Percentiles rank a stretch among this genome's conserved stretches.
Evolutionary conservation across 2,113 vertebrate genomes (phyloP).

Genomic region (Vulpes lagopus): DNA sequence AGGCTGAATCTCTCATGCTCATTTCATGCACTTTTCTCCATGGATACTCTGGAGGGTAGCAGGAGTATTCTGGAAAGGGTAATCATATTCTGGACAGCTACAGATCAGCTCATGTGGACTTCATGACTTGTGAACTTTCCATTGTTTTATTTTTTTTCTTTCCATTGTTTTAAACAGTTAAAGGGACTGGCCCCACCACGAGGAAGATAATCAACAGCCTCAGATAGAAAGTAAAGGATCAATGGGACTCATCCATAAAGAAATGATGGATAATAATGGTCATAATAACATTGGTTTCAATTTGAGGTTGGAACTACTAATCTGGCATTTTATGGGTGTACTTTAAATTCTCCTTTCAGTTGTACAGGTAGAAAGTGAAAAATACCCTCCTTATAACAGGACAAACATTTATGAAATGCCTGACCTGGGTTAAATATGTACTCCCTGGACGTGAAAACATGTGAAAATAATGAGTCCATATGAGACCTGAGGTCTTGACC

Average conservation of each 20-base stretch:
- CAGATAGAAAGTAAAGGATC: not conserved
- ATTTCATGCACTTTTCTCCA: not conserved
- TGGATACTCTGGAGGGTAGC: not conserved
- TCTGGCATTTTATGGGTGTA: not conserved
- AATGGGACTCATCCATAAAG: not conserved
- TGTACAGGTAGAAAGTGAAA: not conserved
- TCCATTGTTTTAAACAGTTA: not conserved
- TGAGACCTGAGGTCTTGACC: not conserved
- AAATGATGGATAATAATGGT: not conserved
- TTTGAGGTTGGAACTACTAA: not conserved
- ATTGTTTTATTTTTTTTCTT: not conserved
- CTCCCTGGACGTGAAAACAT: not conserved
- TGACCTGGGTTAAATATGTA: not conserved
- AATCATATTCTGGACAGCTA: not conserved
- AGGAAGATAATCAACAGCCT: not conserved
- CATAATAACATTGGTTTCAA: not conserved
- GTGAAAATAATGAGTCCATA: constrained; percentile 45
- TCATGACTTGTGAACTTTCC: not conserved
- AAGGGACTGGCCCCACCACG: not conserved
- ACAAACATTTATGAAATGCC: not conserved
- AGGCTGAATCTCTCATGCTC: not conserved
- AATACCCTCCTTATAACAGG: not conserved
- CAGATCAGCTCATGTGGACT: not conserved
- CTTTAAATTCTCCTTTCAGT: not conserved
- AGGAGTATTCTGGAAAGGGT: not conserved